Conservation (phyloP, 2,888 invertebrate species). For the Drosophila flavopinicola region DNA sequence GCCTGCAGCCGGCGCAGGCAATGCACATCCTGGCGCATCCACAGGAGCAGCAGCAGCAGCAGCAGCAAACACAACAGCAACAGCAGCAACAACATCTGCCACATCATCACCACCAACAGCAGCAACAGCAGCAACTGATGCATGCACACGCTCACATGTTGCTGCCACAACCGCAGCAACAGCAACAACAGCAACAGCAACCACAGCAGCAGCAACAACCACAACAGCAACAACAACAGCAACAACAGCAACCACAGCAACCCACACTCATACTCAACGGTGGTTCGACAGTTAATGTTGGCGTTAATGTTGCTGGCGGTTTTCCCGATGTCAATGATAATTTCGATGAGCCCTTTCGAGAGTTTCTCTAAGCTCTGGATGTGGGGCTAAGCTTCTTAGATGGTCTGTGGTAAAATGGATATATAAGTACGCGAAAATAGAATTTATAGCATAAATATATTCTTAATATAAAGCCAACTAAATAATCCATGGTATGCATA, state of each 20-base stretch:
- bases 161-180: constrained; percentile 62
- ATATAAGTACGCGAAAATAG: constrained; percentile 37
- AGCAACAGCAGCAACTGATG: constrained; percentile 58
- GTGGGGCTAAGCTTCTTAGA: not conserved
- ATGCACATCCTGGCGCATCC: constrained; percentile 71
- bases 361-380: constrained; percentile 78
- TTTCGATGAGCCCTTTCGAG: constrained; percentile 84
- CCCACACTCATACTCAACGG: constrained; percentile 71
- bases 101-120: constrained; percentile 54
- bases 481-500: too few relatives aligned
- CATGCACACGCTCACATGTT: constrained; percentile 64
- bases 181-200: constrained; percentile 22
- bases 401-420: constrained; percentile 55
- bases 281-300: constrained; percentile 39
- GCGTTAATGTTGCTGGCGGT: constrained; percentile 26
- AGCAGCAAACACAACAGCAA: constrained; percentile 50
- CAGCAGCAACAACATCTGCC: constrained; percentile 41
- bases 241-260: constrained; percentile 39
- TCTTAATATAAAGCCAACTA: not conserved
- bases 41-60: constrained; percentile 62
- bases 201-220: constrained; percentile 45
- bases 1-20: constrained; percentile 68
- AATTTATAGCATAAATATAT: constrained; percentile 48
- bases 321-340: constrained; percentile 82
- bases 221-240: constrained; percentile 21